Conservation (phyloP, 2,888 invertebrate genomes). For the Ryuthela nishihirai region DNA sequence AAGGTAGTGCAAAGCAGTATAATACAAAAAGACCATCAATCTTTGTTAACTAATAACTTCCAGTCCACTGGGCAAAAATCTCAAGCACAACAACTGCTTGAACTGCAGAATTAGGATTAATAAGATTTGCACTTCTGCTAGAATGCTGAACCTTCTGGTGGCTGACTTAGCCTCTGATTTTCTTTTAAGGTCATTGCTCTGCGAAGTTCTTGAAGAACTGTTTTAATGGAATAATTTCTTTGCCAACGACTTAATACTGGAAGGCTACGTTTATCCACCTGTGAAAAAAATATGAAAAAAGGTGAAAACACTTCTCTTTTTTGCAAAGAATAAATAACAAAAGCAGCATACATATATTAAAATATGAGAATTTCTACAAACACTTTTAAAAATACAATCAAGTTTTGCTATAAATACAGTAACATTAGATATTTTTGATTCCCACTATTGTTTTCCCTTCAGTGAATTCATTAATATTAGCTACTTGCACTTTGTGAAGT, state of each 20-base stretch:
- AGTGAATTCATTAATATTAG: no score
- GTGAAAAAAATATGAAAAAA: constrained; percentile 42
- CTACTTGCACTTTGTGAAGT: no score
- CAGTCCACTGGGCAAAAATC: constrained; percentile 31
- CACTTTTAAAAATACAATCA: no score
- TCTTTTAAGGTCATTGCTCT: constrained; percentile 96
- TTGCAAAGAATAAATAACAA: neutral
- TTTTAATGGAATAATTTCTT: constrained; percentile 93
- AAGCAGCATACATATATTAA: no score
- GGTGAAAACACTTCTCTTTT: neutral
- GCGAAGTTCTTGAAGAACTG: constrained; percentile 82
- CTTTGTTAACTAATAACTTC: constrained; percentile 8
- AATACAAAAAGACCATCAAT: constrained; percentile 32
- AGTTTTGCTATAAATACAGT: no score
- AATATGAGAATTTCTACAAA: no score
- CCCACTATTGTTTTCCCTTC: no score
- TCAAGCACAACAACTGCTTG: constrained; percentile 23
- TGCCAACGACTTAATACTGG: constrained; percentile 93
- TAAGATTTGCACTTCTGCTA: constrained; percentile 53
- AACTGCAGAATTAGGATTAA: constrained; percentile 24
- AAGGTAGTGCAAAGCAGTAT: constrained; percentile 36
- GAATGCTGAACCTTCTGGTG: constrained; percentile 95
- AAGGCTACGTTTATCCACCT: constrained; percentile 94
- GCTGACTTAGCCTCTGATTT: constrained; percentile 96
- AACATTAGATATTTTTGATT: no score